These are phyloP conservation scores for Lemur catta DNA, from an alignment of 2,797 vertebrate species.

Conservation along the genomic window DNA sequence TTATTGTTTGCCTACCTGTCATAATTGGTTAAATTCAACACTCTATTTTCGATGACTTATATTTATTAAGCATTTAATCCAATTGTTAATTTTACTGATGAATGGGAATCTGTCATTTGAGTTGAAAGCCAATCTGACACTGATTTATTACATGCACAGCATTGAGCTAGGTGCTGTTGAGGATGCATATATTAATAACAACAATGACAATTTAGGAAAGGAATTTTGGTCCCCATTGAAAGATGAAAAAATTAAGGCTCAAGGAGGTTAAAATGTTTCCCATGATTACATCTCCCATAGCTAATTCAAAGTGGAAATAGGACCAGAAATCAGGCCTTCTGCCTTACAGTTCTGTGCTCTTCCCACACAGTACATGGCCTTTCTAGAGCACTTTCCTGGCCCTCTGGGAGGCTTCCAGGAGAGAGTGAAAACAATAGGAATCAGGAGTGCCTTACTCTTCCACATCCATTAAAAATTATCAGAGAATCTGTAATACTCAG, in stretches of 20 bases:
- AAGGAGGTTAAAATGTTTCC: slow-evolving; percentile 10
- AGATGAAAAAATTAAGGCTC: slow-evolving; percentile 16
- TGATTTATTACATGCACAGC: neutral
- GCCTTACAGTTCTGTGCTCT: neutral
- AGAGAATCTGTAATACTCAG: slow-evolving; percentile 3
- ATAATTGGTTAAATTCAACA: neutral
- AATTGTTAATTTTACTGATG: slow-evolving; percentile 1
- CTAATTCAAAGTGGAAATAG: slow-evolving; percentile 5
- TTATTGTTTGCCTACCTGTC: neutral
- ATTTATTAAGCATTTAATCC: slow-evolving; percentile 11
- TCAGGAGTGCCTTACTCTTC: neutral
- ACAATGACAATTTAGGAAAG: neutral
- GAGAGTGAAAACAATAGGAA: neutral
- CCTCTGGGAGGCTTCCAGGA: neutral
- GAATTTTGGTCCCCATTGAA: neutral
- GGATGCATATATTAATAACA: neutral
- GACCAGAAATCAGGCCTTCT: neutral
- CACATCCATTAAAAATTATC: slow-evolving; percentile 2
- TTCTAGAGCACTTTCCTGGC: neutral
- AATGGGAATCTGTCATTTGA: neutral
- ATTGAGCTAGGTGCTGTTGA: neutral
- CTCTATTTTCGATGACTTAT: slow-evolving; percentile 1
- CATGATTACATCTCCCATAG: neutral
- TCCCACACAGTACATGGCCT: neutral
- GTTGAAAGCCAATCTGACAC: neutral